Evolutionary conservation across 2,797 vertebrate genomes (phyloP).

Genomic region (Coendou prehensilis): DNA sequence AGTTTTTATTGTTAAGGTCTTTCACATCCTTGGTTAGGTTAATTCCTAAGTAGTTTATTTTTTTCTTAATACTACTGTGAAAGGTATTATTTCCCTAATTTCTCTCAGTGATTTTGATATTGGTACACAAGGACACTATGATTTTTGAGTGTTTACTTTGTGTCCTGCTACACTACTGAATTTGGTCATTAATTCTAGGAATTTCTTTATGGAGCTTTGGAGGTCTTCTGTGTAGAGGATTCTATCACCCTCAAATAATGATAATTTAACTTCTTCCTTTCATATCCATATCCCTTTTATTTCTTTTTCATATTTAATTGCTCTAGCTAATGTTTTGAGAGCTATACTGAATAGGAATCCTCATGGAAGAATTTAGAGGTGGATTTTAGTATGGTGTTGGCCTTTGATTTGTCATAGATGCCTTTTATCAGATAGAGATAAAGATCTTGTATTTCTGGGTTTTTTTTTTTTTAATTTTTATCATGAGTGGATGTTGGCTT

Average conservation of each 20-base stretch:
- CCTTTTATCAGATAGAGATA: neutral
- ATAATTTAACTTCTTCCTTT: neutral
- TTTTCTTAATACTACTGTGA: neutral
- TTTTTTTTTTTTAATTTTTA: neutral
- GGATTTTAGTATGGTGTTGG: neutral
- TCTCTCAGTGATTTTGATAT: too few species aligned
- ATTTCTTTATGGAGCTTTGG: neutral
- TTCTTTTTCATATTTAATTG: neutral
- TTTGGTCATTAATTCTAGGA: neutral
- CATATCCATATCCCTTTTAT: neutral
- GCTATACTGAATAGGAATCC: neutral
- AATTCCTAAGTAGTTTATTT: neutral
- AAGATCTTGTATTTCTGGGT: neutral
- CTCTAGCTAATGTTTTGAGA: neutral
- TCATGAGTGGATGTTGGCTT: neutral
- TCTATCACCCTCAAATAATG: neutral
- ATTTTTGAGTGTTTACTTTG: neutral
- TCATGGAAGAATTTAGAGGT: neutral
- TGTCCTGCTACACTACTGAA: neutral
- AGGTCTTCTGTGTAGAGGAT: neutral
- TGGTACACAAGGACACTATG: neutral
- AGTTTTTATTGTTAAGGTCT: neutral
- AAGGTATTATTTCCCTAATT: neutral
- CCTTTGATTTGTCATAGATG: neutral
- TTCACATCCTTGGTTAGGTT: neutral